These are phyloP conservation scores for Cyclophora punctaria DNA, from an alignment of 2,888 invertebrate species.

Conservation along the genomic window DNA sequence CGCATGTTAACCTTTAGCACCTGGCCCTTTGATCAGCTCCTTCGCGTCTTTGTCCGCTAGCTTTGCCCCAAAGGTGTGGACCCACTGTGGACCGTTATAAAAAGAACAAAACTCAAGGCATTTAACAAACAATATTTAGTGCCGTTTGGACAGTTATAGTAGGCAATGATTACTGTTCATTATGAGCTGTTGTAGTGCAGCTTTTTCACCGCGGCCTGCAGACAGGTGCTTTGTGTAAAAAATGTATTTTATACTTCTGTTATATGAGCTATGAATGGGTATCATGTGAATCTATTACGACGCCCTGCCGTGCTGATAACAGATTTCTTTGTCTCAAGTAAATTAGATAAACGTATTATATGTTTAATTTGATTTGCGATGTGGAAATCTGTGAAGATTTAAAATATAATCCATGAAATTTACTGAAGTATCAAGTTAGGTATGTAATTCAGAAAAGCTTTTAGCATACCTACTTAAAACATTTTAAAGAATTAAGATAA, in stretches of 20 bases:
- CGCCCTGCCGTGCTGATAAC: too few relatives aligned
- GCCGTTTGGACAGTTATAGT: constrained; percentile 71
- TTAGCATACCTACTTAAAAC: too few relatives aligned
- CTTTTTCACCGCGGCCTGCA: constrained; percentile 41
- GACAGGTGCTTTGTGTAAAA: constrained; percentile 51
- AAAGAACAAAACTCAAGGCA: constrained; percentile 62
- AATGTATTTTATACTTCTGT: background rate
- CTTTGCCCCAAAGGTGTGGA: constrained; percentile 56
- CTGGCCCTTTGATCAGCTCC: constrained; percentile 44
- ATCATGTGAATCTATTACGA: too few relatives aligned
- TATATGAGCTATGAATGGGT: too few relatives aligned
- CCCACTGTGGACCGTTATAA: constrained; percentile 66
- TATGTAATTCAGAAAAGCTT: too few relatives aligned
- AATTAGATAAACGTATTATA: too few relatives aligned
- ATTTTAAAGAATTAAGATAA: too few relatives aligned
- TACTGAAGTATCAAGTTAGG: too few relatives aligned
- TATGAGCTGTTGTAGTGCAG: constrained; percentile 50
- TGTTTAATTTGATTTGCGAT: too few relatives aligned
- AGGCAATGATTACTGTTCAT: constrained; percentile 67
- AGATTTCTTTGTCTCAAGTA: too few relatives aligned
- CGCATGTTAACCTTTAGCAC: constrained; percentile 48
- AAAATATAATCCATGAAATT: too few relatives aligned
- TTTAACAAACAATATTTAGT: constrained; percentile 74
- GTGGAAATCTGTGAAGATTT: too few relatives aligned
- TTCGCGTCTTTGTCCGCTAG: constrained; percentile 41